phyloP scores from a whole-genome alignment of 2,888 invertebrate species.

The Incurvaria masculella region DNA sequence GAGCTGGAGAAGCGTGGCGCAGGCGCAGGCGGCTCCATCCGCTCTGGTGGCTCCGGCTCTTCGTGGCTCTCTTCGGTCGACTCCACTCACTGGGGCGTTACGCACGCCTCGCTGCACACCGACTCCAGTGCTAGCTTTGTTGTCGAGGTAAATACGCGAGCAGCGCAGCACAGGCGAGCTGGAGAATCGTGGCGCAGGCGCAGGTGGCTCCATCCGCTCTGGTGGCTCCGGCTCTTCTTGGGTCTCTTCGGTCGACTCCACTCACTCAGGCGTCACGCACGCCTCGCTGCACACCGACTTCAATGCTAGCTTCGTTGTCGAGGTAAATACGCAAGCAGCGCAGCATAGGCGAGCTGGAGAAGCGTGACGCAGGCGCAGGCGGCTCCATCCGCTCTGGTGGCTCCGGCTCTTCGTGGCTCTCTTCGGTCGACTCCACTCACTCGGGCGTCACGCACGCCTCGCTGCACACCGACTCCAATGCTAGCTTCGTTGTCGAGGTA shows the following conservation, averaged over 20 bases:
- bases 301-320: conserved; percentile 91
- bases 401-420: conserved; percentile 83
- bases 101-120: conserved; percentile 84
- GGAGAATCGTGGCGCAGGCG: conserved; percentile 83
- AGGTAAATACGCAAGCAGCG: conserved; percentile 88
- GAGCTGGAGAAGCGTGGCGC: conserved; percentile 91
- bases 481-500: conserved; percentile 93
- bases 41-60: conserved; percentile 83
- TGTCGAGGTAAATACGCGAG: conserved; percentile 91
- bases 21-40: conserved; percentile 79
- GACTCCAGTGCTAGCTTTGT: conserved; percentile 95
- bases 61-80: conserved; percentile 94
- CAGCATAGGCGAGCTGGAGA: conserved; percentile 92
- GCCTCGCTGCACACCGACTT: conserved; percentile 91
- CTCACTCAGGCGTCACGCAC: conserved; percentile 86
- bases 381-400: conserved; percentile 91
- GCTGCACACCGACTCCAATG: conserved; percentile 90
- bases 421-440: conserved; percentile 92
- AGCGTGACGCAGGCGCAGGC: conserved; percentile 75
- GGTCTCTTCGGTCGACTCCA: conserved; percentile 92
- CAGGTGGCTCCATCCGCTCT: conserved; percentile 85
- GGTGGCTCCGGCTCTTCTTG: conserved; percentile 84
- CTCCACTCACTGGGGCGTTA: conserved; percentile 89
- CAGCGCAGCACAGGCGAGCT: conserved; percentile 86
- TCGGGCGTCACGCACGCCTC: conserved; percentile 88